Conservation (phyloP, 2,888 invertebrate species). For the Mythimna impura region DNA sequence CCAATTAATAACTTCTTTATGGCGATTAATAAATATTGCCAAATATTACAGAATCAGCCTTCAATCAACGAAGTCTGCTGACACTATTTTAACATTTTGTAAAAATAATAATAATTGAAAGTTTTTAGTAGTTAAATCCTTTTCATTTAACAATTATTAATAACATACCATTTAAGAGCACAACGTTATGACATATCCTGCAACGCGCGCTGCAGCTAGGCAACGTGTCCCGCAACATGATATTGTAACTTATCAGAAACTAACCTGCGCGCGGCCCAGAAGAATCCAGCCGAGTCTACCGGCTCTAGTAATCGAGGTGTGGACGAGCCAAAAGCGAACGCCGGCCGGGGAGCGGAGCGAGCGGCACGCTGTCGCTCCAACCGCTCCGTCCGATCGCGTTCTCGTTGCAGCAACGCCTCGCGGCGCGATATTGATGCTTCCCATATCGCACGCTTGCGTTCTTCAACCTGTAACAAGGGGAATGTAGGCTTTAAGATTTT, state of each 20-base stretch:
- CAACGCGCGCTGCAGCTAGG: slow-evolving; percentile 4
- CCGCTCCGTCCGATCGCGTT: slow-evolving; percentile 95
- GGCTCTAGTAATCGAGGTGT: slow-evolving; percentile 97
- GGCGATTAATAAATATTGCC: not conserved
- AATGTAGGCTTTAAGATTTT: slow-evolving; percentile 2
- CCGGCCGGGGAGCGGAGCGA: slow-evolving; percentile 91
- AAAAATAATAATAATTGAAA: not conserved
- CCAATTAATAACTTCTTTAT: slow-evolving; percentile 9
- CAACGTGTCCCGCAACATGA: slow-evolving; percentile 4
- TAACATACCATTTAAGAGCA: not conserved
- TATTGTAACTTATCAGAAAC: not conserved
- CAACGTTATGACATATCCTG: slow-evolving; percentile 8
- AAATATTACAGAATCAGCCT: not conserved
- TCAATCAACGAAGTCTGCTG: not conserved
- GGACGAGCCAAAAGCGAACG: slow-evolving; percentile 97
- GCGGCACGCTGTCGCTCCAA: slow-evolving; percentile 95
- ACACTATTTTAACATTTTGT: not conserved
- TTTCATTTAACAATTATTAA: slow-evolving; percentile 19
- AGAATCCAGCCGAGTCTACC: slow-evolving; percentile 94
- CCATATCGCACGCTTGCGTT: slow-evolving; percentile 96
- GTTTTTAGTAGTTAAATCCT: not conserved
- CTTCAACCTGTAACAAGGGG: slow-evolving; percentile 92
- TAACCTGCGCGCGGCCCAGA: slow-evolving; percentile 96
- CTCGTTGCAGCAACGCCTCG: slow-evolving; percentile 96
- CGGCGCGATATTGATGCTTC: slow-evolving; percentile 96